A percentile compares a stretch with the other conserved stretches of the same genome.
These are phyloP conservation scores for Psilanteris sp. DNA, from an alignment of 1,140 invertebrate species.

Conservation along the genomic window DNA sequence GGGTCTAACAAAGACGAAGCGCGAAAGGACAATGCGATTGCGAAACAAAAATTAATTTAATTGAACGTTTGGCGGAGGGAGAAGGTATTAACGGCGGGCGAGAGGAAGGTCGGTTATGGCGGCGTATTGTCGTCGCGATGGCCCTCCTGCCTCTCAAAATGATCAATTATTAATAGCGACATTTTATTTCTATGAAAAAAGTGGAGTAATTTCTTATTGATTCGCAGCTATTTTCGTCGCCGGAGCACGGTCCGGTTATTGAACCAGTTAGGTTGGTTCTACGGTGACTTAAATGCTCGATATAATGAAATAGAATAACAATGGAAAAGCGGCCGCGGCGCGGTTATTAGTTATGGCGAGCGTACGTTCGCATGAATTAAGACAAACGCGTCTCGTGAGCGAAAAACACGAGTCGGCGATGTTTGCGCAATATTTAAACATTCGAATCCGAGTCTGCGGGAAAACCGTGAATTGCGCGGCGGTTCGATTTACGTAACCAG, in stretches of 20 bases:
- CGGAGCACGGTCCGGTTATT: slow-evolving; percentile 44
- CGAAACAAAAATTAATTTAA: not conserved
- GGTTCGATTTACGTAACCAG: no score
- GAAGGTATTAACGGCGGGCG: slow-evolving; percentile 2
- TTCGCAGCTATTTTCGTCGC: slow-evolving; percentile 50
- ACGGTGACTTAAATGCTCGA: slow-evolving; percentile 59
- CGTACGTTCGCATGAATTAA: slow-evolving; percentile 19
- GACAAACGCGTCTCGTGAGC: slow-evolving; percentile 19
- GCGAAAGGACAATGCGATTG: slow-evolving; percentile 1
- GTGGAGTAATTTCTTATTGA: slow-evolving; percentile 57
- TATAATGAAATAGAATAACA: slow-evolving; percentile 64
- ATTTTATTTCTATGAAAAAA: slow-evolving; percentile 25
- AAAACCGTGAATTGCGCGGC: no score
- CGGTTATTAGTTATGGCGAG: slow-evolving; percentile 15
- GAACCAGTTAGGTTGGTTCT: slow-evolving; percentile 50
- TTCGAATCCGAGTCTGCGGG: no score
- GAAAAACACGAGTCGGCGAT: no score
- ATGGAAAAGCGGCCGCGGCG: slow-evolving; percentile 35
- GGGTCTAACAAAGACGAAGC: not conserved
- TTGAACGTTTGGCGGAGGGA: not conserved
- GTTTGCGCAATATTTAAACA: no score
- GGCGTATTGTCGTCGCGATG: not conserved
- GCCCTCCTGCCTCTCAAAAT: not conserved
- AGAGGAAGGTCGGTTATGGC: not conserved
- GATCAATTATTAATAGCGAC: slow-evolving; percentile 6